Base-by-base conservation (phyloP, 2,113 vertebrate species). In the Benitochromis conjunctus region DNA sequence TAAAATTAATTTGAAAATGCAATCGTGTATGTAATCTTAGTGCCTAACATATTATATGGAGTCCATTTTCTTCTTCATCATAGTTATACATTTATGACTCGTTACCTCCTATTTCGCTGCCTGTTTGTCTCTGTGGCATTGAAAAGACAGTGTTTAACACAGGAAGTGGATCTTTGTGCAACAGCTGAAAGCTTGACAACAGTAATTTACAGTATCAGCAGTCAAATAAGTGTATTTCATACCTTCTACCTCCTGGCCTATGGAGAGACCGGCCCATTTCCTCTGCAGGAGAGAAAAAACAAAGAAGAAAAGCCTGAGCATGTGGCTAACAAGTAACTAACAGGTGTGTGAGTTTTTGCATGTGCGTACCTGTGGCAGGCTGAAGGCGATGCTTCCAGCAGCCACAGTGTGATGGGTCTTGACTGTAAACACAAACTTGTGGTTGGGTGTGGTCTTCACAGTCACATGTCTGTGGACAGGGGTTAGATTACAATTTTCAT, bases 261-360 rank as follows among this genome's bases (percentile, higher is more conserved):
- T 99, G 89, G 99, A 98, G 82, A 99, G 97, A 18, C 98, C 99
- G 0, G 98, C 99, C 99, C 99, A 99, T 95, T 99, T 99, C 87
- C 99, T 96, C 99, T 99, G 31, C 46, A 83, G 41, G 43, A 81
- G 92, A 94, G 11, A 11, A 76, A 64, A 57, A 90, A 91, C 81
- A 48, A 89, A 62, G 10, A 54, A 34, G n/a, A 14, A 12, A 79
- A 34, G 31, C 2, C 18, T 69, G 41, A 89, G n/a, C 48, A 43
- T n/a, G 1, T 3, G 34, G 7, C 2, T 0, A 54, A 26, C 26
- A 64, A 6, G 0, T 7, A 6, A 11, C 36, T 18, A 19, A 36
- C 12, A 21, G 0, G 34, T 89, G 83, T 78, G 41, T 81, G 55
- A 18, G 60, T 43, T 36, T 78, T 34, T 53, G n/a, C 9, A 16